Base-by-base conservation (phyloP, 2,113 vertebrate genomes). In the Neopipo cinnamomea region DNA sequence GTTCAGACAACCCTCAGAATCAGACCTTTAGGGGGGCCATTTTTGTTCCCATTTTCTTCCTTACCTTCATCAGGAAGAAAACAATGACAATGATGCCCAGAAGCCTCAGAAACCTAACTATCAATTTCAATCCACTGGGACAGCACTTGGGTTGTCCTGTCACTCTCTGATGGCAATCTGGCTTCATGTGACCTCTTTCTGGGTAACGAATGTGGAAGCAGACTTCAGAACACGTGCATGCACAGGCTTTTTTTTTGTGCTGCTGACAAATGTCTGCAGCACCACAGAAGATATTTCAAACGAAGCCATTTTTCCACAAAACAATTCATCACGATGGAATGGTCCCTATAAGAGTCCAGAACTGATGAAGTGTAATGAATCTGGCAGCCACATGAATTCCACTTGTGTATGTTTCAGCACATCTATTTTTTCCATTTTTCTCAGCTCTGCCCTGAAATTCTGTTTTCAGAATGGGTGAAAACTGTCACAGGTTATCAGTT, bases 291-390 rank as follows among this genome's bases (percentile, higher is more conserved):
- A 91, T 78, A 92, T 83, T 97, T 97, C 88, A 97, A 95, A 87
- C 6, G 14, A 96, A 97, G 86, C 55, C 7, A 76, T 97, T 96
- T 97, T 97, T 94, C 93, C 95, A 92, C 75, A 92, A 85, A 95
- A 88, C 91, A 95, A 95, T 95, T 95, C 82, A 90, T 95, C 84
- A 94, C 7, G 31, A 95, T 16, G 28, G 87, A 88, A 89, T 93
- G 12, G 42, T 65, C 71, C 83, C 80, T 91, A 18, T 70, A 80
- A 96, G 67, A 91, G 50, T 72, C 63, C 88, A 91, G 94, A 95
- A 91, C 88, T 88, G 94, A 97, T 94, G 91, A 95, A 95, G 58
- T 91, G 83, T 89, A 83, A 95, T 94, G 94, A 97, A 97, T 88
- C 59, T 96, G 94, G 91, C 56, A 90, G 77, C 86, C 91, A 65